These are phyloP conservation scores for Eulithis prunata DNA, from an alignment of 2,888 invertebrate species.

Conservation along the genomic window DNA sequence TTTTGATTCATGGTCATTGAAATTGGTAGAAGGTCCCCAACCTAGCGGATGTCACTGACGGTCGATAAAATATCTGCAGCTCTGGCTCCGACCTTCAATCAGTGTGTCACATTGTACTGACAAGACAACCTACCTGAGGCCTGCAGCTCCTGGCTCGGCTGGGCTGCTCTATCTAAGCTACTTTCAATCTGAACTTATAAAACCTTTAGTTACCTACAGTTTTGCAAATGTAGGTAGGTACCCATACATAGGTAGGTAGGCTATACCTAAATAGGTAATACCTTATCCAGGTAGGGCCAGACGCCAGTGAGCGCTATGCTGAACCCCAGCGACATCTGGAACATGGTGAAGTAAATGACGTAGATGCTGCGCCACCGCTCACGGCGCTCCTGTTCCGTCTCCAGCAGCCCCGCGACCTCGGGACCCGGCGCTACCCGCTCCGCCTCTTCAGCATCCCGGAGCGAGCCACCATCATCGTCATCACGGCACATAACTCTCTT, in stretches of 20 bases:
- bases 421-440: conserved; percentile 13
- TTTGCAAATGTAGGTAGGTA: neutral
- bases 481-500: conserved; percentile 54
- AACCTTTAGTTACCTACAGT: no score
- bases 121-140: no score
- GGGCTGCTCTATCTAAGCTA: neutral
- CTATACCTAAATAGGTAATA: conserved; percentile 51
- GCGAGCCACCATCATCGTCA: conserved; percentile 21
- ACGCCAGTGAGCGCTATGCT: conserved; percentile 94
- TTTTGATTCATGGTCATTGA: no score
- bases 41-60: no score
- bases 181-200: no score
- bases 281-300: conserved; percentile 95
- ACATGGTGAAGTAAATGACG: conserved; percentile 94
- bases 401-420: conserved; percentile 71
- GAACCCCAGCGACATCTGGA: conserved; percentile 94
- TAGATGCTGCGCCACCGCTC: conserved; percentile 92
- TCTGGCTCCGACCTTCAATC: no score
- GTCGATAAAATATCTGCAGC: no score
- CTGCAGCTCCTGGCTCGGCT: no score
- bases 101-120: no score
- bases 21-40: no score
- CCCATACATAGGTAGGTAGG: neutral
- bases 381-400: conserved; percentile 86
- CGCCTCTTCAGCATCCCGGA: conserved; percentile 31